Evolutionary conservation across 2,113 vertebrate species (phyloP), one percentile per base, ranked within the genome.

Genomic region (Mus pahari): DNA sequence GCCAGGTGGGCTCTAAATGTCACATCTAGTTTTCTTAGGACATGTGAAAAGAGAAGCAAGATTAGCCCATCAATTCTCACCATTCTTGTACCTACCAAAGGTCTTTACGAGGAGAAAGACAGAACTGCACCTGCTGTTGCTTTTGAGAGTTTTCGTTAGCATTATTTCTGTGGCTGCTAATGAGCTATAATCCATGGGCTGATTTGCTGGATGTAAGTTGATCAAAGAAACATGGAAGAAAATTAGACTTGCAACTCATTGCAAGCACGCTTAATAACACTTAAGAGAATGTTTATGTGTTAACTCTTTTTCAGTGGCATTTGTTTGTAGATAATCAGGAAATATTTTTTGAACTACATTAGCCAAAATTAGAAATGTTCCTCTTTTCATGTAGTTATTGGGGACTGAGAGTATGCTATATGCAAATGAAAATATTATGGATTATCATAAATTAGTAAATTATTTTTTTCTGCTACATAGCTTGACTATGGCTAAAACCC

Each of bases 141-240:
- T 96, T 96, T 96, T 92, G 71, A 90, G 93, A 87, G 66, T 89
- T 97, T 79, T 92, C 33, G 89, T 91, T 95, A 94, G 77, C 66
- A 53, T 92, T 91, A 92, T 92, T 93, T 95, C 60, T 95, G n/a
- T 92, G 74, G 84, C 88, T 96, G 53, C 24, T 95, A 95, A 92
- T 95, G 88, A 96, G 68, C 39, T 93, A 50, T 92, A 92, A 93
- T 92, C 77, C 77, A 66, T 82, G 36, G 19, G 42, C 91, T 91
- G 58, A 97, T 91, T 94, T 95, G 79, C n/a, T 86, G 31, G 60
- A 82, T 96, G 14, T 82, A 22, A 96, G 62, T 95, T 92, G 55
- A 86, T 92, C 92, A 91, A 95, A 94, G 77, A 95, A 97, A 81
- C 77, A 78, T 12, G 64, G 60, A 70, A 89, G 53, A 88, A 92